Percentiles rank a stretch among this genome's conserved stretches.
phyloP scores from a whole-genome alignment of 1,140 invertebrate genomes.

The Campoletis sonorensis region DNA sequence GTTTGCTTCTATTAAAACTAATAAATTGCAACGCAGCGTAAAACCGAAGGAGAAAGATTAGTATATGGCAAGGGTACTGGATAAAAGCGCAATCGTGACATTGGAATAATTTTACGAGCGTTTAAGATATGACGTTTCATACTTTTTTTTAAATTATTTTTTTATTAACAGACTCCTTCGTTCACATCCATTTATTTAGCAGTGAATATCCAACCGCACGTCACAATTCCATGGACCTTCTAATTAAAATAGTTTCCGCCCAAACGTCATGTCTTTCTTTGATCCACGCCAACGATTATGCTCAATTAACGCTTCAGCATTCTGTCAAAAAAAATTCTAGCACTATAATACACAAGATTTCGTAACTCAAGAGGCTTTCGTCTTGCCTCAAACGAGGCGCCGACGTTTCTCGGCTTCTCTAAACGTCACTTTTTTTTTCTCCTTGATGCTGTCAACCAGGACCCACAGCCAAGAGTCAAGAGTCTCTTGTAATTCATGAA shows the following conservation, averaged over 20 bases:
- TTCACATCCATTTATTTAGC: neutral
- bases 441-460: neutral
- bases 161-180: too few relatives aligned
- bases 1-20: conserved; percentile 73
- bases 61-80: neutral
- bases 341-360: neutral
- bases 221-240: neutral
- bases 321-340: conserved; percentile 14
- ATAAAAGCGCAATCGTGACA: neutral
- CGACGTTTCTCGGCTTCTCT: conserved; percentile 41
- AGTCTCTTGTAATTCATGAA: neutral
- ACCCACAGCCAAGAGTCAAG: neutral
- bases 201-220: neutral
- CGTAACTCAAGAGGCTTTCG: neutral
- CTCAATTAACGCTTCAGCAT: conserved; percentile 29
- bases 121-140: neutral
- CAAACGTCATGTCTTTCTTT: neutral
- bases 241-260: conserved; percentile 7
- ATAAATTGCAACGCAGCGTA: conserved; percentile 63
- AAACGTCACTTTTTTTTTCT: conserved; percentile 20
- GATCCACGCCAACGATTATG: neutral
- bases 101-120: neutral
- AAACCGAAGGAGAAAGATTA: conserved; percentile 26
- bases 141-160: neutral
- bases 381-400: conserved; percentile 33